Percentiles rank a stretch among this genome's conserved stretches.
Conservation (phyloP, 2,888 invertebrate species). For the Xanthia icteritia region DNA sequence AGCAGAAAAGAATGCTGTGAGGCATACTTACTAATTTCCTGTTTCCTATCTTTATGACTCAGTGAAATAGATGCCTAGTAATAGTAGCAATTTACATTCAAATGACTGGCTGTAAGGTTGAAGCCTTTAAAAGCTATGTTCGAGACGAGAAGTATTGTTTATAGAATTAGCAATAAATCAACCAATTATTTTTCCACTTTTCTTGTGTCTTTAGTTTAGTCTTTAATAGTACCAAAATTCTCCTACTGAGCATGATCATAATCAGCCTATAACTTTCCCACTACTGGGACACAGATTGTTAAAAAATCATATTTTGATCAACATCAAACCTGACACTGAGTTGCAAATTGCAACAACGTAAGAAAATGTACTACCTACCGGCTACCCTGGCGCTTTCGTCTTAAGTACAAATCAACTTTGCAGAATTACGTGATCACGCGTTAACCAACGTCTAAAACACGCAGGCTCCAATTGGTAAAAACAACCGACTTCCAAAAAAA, state of each 20-base stretch:
- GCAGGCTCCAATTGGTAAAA: no score
- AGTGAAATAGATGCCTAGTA: background rate
- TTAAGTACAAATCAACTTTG: background rate
- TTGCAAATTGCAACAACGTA: no score
- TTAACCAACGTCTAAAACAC: background rate
- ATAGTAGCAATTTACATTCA: conserved; percentile 3
- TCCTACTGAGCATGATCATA: no score
- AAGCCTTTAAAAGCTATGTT: background rate
- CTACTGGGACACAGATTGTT: no score
- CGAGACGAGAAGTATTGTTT: background rate
- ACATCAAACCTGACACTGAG: no score
- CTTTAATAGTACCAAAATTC: background rate
- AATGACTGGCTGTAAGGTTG: background rate
- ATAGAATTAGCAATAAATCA: background rate
- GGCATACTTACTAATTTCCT: background rate
- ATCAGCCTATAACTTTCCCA: no score
- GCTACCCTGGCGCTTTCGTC: no score
- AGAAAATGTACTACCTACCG: no score
- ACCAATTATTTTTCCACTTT: background rate
- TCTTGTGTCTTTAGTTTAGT: background rate
- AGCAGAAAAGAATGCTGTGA: no score
- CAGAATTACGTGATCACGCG: background rate
- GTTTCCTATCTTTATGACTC: background rate
- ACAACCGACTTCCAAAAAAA: no score
- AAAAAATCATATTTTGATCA: no score